A percentile compares a stretch with the other conserved stretches of the same genome.
Conservation (phyloP, 2,113 vertebrate species). For the Sinocyclocheilus rhinocerous region DNA sequence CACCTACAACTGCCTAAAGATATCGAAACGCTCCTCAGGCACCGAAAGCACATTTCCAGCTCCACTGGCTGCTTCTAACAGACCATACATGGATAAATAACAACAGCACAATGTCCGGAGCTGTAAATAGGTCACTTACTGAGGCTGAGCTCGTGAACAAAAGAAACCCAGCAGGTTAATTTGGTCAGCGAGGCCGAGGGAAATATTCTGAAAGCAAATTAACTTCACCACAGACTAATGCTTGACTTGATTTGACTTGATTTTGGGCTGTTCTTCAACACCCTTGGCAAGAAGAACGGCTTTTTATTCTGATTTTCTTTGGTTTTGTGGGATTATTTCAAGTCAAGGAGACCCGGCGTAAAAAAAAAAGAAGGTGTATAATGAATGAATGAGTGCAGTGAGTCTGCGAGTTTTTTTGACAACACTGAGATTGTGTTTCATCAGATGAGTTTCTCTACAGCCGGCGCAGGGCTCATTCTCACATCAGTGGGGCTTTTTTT, state of each 20-base stretch:
- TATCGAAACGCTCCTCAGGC: too few species aligned
- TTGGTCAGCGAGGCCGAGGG: not conserved
- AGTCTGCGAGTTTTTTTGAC: not conserved
- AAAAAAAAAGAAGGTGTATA: not conserved
- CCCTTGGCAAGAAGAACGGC: not conserved
- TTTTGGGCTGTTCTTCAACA: slow-evolving; percentile 14
- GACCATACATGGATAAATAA: slow-evolving; percentile 27
- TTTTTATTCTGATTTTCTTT: slow-evolving; percentile 12
- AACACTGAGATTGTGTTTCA: not conserved
- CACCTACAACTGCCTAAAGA: not conserved
- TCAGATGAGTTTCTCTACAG: not conserved
- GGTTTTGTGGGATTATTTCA: not conserved
- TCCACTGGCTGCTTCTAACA: not conserved
- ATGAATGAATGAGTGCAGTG: not conserved
- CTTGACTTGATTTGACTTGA: not conserved
- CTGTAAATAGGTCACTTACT: not conserved
- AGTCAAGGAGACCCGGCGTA: not conserved
- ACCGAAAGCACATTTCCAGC: not conserved
- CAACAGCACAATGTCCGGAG: not conserved
- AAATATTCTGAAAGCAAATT: slow-evolving; percentile 7
- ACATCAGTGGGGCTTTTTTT: not conserved
- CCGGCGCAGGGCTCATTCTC: not conserved
- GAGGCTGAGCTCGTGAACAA: not conserved
- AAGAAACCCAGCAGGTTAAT: not conserved
- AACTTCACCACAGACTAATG: not conserved